Evolutionary conservation across 2,888 invertebrate genomes (phyloP).

Genomic region (Andrena fulva): DNA sequence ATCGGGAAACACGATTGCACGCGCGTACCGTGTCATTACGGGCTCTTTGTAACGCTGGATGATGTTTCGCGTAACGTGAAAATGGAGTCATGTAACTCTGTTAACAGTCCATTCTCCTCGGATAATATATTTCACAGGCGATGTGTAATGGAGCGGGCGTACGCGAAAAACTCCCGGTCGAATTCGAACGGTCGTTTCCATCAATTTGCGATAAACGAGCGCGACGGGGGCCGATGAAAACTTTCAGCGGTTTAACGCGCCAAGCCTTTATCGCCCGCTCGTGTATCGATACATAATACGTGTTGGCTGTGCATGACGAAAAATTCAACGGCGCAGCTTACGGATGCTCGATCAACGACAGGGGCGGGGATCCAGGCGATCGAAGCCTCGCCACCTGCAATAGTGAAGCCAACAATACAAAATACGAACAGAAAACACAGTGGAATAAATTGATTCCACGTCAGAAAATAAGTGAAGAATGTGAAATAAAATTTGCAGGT

Average conservation of each 20-base stretch:
- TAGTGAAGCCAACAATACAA: background rate
- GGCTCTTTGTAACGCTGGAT: constrained; percentile 69
- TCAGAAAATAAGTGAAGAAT: too few relatives aligned
- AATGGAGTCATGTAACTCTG: constrained; percentile 74
- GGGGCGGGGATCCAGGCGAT: constrained; percentile 1
- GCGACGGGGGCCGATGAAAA: constrained; percentile 63
- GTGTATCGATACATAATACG: constrained; percentile 29
- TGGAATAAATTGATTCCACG: too few relatives aligned
- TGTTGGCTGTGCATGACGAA: constrained; percentile 6
- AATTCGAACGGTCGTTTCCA: constrained; percentile 73
- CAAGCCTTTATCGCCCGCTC: constrained; percentile 45
- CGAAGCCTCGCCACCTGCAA: constrained; percentile 17
- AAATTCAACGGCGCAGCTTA: constrained; percentile 37
- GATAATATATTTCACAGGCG: constrained; percentile 69
- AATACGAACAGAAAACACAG: background rate
- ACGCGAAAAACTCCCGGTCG: constrained; percentile 65
- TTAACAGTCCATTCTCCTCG: constrained; percentile 71
- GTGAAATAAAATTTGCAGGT: too few relatives aligned
- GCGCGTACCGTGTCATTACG: constrained; percentile 65
- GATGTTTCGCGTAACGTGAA: constrained; percentile 73
- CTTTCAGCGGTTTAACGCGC: constrained; percentile 64
- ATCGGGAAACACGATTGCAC: constrained; percentile 51
- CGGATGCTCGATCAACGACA: constrained; percentile 6
- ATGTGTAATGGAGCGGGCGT: constrained; percentile 60
- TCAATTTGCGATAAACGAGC: constrained; percentile 69